Evolutionary conservation across 2,797 vertebrate species (phyloP).

Genomic region (Xenentodon cancila): DNA sequence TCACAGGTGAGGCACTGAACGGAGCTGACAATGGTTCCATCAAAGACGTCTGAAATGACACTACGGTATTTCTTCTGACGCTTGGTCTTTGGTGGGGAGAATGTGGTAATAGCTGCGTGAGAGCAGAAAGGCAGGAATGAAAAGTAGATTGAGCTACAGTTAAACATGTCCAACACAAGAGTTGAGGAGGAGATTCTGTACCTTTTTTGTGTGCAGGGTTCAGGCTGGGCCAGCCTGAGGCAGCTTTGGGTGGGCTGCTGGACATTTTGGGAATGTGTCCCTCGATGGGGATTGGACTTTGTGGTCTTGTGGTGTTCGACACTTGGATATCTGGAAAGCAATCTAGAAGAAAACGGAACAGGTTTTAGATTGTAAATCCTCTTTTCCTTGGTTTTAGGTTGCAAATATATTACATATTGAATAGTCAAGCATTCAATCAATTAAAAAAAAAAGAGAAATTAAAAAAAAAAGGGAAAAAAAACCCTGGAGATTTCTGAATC

Average conservation of each 20-base stretch:
- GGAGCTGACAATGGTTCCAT: slow-evolving; percentile 97
- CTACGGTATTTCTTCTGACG: slow-evolving; percentile 95
- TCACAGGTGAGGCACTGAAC: slow-evolving; percentile 99
- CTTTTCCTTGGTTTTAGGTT: background rate
- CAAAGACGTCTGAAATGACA: slow-evolving; percentile 97
- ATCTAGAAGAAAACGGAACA: slow-evolving; percentile 71
- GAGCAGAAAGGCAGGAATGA: slow-evolving; percentile 43
- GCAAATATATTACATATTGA: background rate
- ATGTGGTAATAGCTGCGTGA: slow-evolving; percentile 79
- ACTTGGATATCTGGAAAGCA: slow-evolving; percentile 88
- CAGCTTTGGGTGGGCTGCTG: slow-evolving; percentile 89
- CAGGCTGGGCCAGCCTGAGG: slow-evolving; percentile 85
- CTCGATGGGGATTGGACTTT: slow-evolving; percentile 83
- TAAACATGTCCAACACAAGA: slow-evolving; percentile 8
- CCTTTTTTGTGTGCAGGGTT: slow-evolving; percentile 92
- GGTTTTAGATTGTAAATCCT: slow-evolving; percentile 3
- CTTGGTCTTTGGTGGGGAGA: slow-evolving; percentile 90
- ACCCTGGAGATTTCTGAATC: background rate
- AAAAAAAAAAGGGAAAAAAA: background rate
- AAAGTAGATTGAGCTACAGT: slow-evolving; percentile 5
- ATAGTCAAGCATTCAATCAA: background rate
- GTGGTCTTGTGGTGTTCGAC: slow-evolving; percentile 84
- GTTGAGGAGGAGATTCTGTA: slow-evolving; percentile 61
- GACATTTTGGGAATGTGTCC: slow-evolving; percentile 86
- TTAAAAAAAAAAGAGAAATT: background rate